These are phyloP conservation scores for Hypotaenidia philippensis DNA, from an alignment of 2,797 vertebrate species.

Conservation along the genomic window DNA sequence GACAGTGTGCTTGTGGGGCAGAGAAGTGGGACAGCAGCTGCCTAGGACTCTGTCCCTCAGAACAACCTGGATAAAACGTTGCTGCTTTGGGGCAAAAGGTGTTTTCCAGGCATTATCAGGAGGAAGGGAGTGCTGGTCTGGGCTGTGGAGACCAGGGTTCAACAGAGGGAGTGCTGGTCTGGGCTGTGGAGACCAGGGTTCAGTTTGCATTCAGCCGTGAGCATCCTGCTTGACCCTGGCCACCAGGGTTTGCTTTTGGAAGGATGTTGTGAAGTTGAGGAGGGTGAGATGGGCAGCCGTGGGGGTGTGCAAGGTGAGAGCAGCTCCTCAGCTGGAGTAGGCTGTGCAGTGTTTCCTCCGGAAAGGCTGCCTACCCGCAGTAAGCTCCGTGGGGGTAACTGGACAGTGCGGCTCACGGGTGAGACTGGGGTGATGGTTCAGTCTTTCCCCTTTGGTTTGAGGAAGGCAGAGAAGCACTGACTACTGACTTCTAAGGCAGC, in stretches of 20 bases:
- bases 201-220: accelerated
- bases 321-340: not conserved
- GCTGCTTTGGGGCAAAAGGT: not conserved
- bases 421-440: accelerated
- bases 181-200: not conserved
- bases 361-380: accelerated
- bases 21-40: not conserved
- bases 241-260: not conserved
- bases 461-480: not conserved
- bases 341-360: accelerated
- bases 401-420: accelerated
- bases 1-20: accelerated
- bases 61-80: not conserved
- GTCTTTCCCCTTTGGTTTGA: not conserved
- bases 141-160: not conserved
- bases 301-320: not conserved
- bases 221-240: accelerated
- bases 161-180: too few relatives aligned
- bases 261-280: not conserved
- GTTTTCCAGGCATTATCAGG: not conserved
- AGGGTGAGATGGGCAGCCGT: not conserved
- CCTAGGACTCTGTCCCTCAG: accelerated
- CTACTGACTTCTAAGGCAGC: not conserved
- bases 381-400: accelerated
- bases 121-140: not conserved